These are phyloP conservation scores for Hetaerina titia DNA, from an alignment of 2,888 invertebrate species.

Conservation along the genomic window DNA sequence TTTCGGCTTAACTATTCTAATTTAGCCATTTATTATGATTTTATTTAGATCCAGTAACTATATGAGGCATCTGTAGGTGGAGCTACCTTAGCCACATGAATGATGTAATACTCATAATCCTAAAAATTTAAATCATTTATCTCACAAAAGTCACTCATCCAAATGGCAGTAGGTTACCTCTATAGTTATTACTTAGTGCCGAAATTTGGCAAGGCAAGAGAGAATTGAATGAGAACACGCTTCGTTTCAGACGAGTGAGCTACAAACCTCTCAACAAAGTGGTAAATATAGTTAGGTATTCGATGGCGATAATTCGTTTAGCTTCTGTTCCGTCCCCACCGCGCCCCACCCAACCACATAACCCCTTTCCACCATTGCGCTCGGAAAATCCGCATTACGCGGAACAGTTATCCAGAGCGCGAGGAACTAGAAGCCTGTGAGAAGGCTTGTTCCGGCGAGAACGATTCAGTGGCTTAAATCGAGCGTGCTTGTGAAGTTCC, in stretches of 20 bases:
- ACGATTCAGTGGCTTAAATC: constrained; percentile 41
- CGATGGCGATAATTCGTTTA: not conserved
- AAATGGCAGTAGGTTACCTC: not conserved
- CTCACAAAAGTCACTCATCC: not conserved
- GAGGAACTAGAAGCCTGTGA: constrained; percentile 16
- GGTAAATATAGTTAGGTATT: constrained; percentile 32
- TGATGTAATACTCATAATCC: too few relatives aligned
- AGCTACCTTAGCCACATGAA: too few relatives aligned
- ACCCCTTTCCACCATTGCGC: not conserved
- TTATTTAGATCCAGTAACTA: too few relatives aligned
- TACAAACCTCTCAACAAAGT: not conserved
- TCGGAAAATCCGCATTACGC: constrained; percentile 40
- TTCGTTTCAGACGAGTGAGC: not conserved
- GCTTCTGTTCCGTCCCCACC: not conserved
- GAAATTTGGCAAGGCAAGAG: not conserved
- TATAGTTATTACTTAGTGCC: not conserved
- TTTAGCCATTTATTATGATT: too few relatives aligned
- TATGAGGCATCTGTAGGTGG: too few relatives aligned
- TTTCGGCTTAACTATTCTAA: too few relatives aligned
- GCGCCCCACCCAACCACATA: not conserved
- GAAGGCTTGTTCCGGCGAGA: constrained; percentile 28
- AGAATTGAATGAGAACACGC: not conserved
- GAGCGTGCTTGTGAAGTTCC: constrained; percentile 34
- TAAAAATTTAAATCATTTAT: not conserved
- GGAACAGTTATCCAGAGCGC: constrained; percentile 38